Evolutionary conservation across 2,113 vertebrate genomes (phyloP).

Genomic region (Myotis brandtii): DNA sequence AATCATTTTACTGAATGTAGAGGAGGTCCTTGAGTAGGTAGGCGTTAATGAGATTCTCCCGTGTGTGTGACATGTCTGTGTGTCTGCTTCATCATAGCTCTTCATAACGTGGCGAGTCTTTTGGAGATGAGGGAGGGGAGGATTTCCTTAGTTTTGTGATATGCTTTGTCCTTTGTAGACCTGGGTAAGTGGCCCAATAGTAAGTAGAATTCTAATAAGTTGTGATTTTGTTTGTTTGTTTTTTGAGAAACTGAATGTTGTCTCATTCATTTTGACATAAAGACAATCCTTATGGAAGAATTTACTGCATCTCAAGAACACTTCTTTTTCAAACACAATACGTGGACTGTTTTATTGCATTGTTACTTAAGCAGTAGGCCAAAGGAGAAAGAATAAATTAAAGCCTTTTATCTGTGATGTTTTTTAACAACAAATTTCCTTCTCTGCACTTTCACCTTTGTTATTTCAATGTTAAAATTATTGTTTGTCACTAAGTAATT

Average conservation of each 20-base stretch:
- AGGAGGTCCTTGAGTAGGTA: constrained; percentile 24
- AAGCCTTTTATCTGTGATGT: not conserved
- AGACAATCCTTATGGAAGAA: constrained; percentile 28
- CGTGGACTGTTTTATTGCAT: not conserved
- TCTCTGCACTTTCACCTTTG: not conserved
- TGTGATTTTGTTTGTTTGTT: not conserved
- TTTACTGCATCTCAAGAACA: not conserved
- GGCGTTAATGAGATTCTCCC: constrained; percentile 65
- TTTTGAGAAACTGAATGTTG: constrained; percentile 30
- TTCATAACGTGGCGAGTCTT: constrained; percentile 43
- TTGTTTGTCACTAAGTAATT: not conserved
- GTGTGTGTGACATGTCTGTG: constrained; percentile 39
- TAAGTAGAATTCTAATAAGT: constrained; percentile 43
- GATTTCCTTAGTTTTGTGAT: constrained; percentile 46
- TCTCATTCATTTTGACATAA: constrained; percentile 51
- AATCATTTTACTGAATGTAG: constrained; percentile 60
- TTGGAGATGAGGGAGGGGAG: not conserved
- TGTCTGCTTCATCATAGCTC: constrained; percentile 21
- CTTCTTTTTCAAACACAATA: not conserved
- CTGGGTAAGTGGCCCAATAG: constrained; percentile 22
- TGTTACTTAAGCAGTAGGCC: not conserved
- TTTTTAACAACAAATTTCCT: not conserved
- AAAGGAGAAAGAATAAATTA: not conserved
- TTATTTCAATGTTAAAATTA: not conserved
- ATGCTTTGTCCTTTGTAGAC: constrained; percentile 24